Evolutionary conservation across 64 coral and sea anemone genomes (phyloP), one percentile per base, ranked within the genome.

Genomic region (Pachyseris speciosa): DNA sequence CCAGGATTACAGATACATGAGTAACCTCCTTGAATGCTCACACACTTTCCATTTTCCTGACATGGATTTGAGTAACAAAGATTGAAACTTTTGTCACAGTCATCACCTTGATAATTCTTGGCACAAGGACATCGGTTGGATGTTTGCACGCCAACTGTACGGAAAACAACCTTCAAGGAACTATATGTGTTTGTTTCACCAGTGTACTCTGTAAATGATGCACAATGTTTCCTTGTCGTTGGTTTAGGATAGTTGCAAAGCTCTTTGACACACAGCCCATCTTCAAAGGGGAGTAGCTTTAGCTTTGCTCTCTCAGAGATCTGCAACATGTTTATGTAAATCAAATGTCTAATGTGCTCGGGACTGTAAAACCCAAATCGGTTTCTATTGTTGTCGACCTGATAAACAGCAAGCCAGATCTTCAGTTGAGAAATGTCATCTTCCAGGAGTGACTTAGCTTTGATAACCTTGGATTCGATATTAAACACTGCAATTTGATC

Each of bases 41-140:
- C 43, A 59, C 97, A 99, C 64, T 93, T 83, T 1, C 90, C 90
- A 16, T 63, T 77, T 49, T 83, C 72, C 7, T 7, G 2, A 25
- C 97, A 99, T 19, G 97, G 97, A 61, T 85, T 99, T 16, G 97
- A 99, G 39, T 95, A 99, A 44, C 97, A 99, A 26, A 95, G 66
- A 85, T 99, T 95, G 2, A 91, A n/a, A 19, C 32, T 60, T 7
- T 72, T 87, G 58, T 99, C 94, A 64, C 97, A 99, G 7, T 70
- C 2, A 17, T 90, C 32, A 4, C 92, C 92, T 22, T 66, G 80
- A 47, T 74, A 99, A 33, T 89, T 90, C 12, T 74, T 17, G 3
- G 94, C 80, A 50, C 97, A 99, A 0, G 80, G 71, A 34, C 84
- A 80, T 12, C 72, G 90, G 31, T 85, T 74, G 9, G 41, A 17